These are phyloP conservation scores for Lacerta viridis DNA, from an alignment of 2,797 vertebrate species.

Conservation along the genomic window DNA sequence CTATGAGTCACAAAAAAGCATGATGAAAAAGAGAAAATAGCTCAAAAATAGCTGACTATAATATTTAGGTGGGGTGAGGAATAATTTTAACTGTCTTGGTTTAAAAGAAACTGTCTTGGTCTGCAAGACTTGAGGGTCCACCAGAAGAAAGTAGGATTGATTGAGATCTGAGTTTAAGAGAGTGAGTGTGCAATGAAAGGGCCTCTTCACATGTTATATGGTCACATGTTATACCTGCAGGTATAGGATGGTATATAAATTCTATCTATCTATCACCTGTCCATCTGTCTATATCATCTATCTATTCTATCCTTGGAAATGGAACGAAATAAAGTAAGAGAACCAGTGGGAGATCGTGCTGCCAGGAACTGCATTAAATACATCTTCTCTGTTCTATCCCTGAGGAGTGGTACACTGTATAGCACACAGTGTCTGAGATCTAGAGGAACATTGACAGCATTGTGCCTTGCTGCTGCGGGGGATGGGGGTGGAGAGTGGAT, in stretches of 20 bases:
- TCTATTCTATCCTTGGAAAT: conserved; percentile 11
- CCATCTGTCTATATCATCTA: no score
- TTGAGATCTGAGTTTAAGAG: not conserved
- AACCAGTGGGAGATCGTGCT: conserved; percentile 18
- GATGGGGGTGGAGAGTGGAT: conserved; percentile 21
- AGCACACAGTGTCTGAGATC: conserved; percentile 5
- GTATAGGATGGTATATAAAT: no score
- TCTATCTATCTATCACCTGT: no score
- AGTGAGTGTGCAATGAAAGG: not conserved
- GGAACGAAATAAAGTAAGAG: conserved; percentile 2
- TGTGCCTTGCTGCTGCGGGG: not conserved
- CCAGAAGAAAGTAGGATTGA: not conserved
- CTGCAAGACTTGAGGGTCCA: not conserved
- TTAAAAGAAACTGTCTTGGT: not conserved
- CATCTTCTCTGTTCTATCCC: conserved; percentile 20
- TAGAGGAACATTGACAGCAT: conserved; percentile 25
- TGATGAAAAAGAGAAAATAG: not conserved
- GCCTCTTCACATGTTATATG: not conserved
- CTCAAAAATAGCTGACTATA: not conserved
- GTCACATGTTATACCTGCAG: no score
- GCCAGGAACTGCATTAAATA: conserved; percentile 37
- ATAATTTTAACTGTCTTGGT: not conserved
- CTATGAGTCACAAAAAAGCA: not conserved
- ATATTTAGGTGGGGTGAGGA: not conserved
- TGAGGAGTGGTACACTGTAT: conserved; percentile 28